These are phyloP conservation scores for Fragum sueziense DNA, from an alignment of 2,888 invertebrate genomes.

Conservation along the genomic window DNA sequence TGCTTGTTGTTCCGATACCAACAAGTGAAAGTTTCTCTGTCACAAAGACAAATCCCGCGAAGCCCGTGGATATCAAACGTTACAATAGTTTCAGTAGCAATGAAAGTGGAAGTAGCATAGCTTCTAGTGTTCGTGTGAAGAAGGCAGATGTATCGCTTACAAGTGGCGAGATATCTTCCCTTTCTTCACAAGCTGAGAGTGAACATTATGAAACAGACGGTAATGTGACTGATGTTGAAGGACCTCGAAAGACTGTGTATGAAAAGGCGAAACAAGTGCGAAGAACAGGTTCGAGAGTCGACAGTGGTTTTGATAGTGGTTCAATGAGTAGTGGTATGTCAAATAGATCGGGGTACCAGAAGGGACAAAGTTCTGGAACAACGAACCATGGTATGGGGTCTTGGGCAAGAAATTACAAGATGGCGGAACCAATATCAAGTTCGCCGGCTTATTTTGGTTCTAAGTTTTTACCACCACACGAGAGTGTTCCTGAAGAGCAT, in stretches of 20 bases:
- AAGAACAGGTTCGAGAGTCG: conserved; percentile 56
- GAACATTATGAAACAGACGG: conserved; percentile 65
- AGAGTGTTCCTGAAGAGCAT: conserved; percentile 39
- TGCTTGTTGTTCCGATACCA: conserved; percentile 46
- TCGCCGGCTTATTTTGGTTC: conserved; percentile 34
- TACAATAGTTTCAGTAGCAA: conserved; percentile 70
- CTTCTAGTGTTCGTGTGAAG: conserved; percentile 49
- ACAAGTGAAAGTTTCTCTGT: conserved; percentile 58
- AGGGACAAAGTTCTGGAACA: conserved; percentile 49
- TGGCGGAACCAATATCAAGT: conserved; percentile 39
- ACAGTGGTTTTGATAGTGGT: conserved; percentile 76
- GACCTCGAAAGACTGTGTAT: conserved; percentile 22
- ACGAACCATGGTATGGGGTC: conserved; percentile 44
- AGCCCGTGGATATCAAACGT: conserved; percentile 40
- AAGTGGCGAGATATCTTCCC: conserved; percentile 71
- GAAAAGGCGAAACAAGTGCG: conserved; percentile 19
- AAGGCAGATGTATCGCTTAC: conserved; percentile 66
- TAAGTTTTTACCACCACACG: conserved; percentile 51
- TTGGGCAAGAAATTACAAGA: conserved; percentile 58
- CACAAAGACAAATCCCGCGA: conserved; percentile 32
- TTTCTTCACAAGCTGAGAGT: conserved; percentile 70
- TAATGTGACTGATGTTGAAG: conserved; percentile 59
- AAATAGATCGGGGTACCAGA: conserved; percentile 56
- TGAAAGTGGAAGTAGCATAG: conserved; percentile 67
- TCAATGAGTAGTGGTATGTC: conserved; percentile 72